Evolutionary conservation across 2,113 vertebrate species (phyloP), one percentile per base, ranked within the genome.

Genomic region (Salvelinus alpinus): DNA sequence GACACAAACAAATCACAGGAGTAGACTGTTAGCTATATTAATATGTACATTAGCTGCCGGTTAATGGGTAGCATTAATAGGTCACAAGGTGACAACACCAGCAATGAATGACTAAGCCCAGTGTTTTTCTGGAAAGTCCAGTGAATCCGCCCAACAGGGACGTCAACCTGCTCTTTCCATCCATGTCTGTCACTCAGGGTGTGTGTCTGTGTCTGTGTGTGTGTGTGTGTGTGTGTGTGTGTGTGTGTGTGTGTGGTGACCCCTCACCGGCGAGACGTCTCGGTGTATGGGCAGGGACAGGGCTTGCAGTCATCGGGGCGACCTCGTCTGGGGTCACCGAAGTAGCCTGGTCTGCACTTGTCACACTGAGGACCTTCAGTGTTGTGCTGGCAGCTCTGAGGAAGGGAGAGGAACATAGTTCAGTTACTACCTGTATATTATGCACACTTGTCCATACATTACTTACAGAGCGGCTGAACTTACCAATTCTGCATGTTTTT

Each of bases 311-410:
- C 95, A 0, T 94, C 94, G 12, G 95, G 83, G 0, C 93, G 95
- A 73, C 96, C 96, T 78, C 93, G 90, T 4, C 93, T 96, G 71
- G 98, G 95, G 1, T 99, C 95, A 0, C 97, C 97, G 0, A 99
- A 99, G 92, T 95, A 99, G 3, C 98, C 96, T 0, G 93, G 74
- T 3, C 94, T 96, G 90, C 97, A 99, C 54, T 95, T 97, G 80
- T 98, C 92, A 1, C 98, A 99, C 85, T 95, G 96, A 0, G 96
- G 92, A 0, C 98, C 98, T 79, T 99, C 97, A 0, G 97, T 99
- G 92, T 99, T 96, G 91, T 99, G 97, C 86, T 96, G 96, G 88
- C 97, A 99, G 80, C 96, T 99, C 98, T 99, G 89, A 60, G 7
- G 78, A 1, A 38, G 38, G 14, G n/a, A 24, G 29, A 74, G 70